A percentile compares a stretch with the other conserved stretches of the same genome.
These are phyloP conservation scores for Parotocinclus haroldoi DNA, from an alignment of 2,797 vertebrate species.

Conservation along the genomic window DNA sequence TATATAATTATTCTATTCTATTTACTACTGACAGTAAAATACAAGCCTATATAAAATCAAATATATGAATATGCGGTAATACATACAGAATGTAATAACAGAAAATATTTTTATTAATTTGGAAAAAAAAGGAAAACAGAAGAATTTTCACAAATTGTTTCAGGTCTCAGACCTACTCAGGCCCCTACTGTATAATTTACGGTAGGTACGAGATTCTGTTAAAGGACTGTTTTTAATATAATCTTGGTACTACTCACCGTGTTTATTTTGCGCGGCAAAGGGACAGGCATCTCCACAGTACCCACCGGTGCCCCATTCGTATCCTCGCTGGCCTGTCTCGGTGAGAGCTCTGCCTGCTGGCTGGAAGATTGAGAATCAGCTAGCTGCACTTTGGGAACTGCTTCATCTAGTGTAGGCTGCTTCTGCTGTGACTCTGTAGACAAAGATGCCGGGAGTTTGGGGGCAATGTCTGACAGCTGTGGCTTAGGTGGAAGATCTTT, in stretches of 20 bases:
- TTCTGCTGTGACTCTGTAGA: constrained; percentile 63
- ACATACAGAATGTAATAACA: no score
- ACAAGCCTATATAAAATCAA: no score
- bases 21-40: no score
- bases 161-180: no score
- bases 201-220: no score
- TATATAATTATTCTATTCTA: no score
- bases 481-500: constrained; percentile 84
- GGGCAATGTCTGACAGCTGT: constrained; percentile 73
- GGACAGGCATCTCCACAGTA: constrained; percentile 79
- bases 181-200: no score
- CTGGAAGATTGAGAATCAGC: constrained; percentile 67
- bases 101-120: no score
- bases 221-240: no score
- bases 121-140: no score
- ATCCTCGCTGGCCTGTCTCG: constrained; percentile 77
- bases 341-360: constrained; percentile 69
- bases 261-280: constrained; percentile 84
- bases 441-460: constrained; percentile 61
- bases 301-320: constrained; percentile 71
- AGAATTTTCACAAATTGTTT: no score
- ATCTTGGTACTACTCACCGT: constrained; percentile 59
- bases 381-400: constrained; percentile 64
- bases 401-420: constrained; percentile 62
- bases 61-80: no score